phyloP scores from a whole-genome alignment of 2,113 vertebrate species.

The Ia io region DNA sequence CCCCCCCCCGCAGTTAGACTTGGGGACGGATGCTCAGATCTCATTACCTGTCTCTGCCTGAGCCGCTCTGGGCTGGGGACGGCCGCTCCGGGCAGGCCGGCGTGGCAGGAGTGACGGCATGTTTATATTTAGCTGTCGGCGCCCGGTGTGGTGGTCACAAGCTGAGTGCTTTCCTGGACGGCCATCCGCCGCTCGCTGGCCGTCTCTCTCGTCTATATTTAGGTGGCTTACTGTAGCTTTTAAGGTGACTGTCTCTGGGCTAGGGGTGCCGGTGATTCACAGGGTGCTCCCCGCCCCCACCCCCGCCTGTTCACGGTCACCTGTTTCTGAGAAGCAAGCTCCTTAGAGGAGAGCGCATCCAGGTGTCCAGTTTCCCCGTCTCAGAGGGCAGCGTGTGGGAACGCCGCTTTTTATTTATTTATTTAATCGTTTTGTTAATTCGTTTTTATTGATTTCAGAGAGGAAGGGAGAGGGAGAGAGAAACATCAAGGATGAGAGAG shows the following conservation, averaged over 20 bases:
- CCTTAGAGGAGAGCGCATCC: not conserved
- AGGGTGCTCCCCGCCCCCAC: not conserved
- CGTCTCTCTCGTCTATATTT: conserved; percentile 60
- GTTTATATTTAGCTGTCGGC: conserved; percentile 73
- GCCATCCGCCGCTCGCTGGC: not conserved
- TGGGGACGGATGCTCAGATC: not conserved
- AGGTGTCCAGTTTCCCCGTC: not conserved
- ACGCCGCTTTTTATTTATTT: not conserved
- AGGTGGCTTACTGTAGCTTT: conserved; percentile 57
- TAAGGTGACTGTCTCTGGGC: not conserved
- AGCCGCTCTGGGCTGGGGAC: not conserved
- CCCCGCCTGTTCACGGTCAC: not conserved
- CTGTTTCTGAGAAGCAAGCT: not conserved
- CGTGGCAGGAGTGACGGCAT: conserved; percentile 11
- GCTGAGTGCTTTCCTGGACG: conserved; percentile 32
- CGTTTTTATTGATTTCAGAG: no score
- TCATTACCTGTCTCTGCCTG: conserved; percentile 10
- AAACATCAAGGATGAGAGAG: no score
- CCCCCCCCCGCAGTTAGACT: not conserved
- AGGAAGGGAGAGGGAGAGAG: no score
- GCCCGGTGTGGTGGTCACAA: conserved; percentile 49
- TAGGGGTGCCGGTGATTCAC: not conserved
- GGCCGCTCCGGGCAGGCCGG: not conserved
- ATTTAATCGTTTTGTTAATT: no score
- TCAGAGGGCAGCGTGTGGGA: not conserved